A percentile compares a stretch with the other conserved stretches of the same genome.
Conservation (phyloP, 2,888 invertebrate genomes). For the Scaeva pyrastri region DNA sequence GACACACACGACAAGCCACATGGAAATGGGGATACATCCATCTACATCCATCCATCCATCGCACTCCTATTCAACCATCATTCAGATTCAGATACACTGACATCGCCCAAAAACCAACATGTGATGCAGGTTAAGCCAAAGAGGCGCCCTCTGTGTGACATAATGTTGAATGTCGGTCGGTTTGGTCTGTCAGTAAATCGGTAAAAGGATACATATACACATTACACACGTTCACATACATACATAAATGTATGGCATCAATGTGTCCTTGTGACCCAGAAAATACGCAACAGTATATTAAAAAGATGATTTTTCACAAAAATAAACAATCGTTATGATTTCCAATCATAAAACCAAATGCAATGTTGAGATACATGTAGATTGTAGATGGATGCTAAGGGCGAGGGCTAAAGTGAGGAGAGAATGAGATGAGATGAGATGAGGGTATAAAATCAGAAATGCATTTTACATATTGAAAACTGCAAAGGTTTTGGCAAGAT, state of each 20-base stretch:
- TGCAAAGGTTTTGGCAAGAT: slow-evolving; percentile 14
- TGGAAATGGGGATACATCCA: slow-evolving; percentile 12
- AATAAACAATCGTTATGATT: slow-evolving; percentile 71
- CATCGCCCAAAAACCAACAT: slow-evolving; percentile 5
- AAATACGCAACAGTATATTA: slow-evolving; percentile 30
- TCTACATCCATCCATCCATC: slow-evolving; percentile 10
- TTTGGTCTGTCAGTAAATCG: background rate
- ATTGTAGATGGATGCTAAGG: background rate
- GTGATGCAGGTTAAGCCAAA: slow-evolving; percentile 41
- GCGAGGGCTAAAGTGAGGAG: background rate
- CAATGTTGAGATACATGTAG: slow-evolving; percentile 19
- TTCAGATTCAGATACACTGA: slow-evolving; percentile 6
- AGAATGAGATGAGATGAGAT: too few species aligned
- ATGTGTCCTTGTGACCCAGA: slow-evolving; percentile 61
- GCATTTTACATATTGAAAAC: slow-evolving; percentile 40
- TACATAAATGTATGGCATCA: background rate
- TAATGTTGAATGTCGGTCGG: slow-evolving; percentile 42
- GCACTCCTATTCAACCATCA: background rate
- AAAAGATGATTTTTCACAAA: slow-evolving; percentile 48
- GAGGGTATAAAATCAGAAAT: slow-evolving; percentile 30
- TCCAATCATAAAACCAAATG: slow-evolving; percentile 69
- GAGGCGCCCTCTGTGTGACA: slow-evolving; percentile 22
- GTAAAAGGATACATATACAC: background rate
- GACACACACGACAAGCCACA: slow-evolving; percentile 13
- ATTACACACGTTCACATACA: background rate